phyloP scores from a whole-genome alignment of 2,797 vertebrate genomes.

The Vultur gryphus region DNA sequence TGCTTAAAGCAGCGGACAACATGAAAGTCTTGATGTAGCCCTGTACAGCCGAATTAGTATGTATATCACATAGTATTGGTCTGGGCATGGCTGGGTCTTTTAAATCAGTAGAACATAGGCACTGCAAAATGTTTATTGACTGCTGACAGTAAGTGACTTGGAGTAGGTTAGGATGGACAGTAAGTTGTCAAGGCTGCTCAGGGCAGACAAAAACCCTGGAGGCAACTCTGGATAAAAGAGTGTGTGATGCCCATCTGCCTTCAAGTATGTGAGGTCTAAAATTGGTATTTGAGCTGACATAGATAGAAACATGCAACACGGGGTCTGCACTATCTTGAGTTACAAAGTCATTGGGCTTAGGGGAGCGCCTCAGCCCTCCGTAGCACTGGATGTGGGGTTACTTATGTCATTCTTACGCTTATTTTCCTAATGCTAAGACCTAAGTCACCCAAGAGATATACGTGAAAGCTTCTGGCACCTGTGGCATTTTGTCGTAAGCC shows the following conservation, averaged over 20 bases:
- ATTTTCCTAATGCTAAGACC: not conserved
- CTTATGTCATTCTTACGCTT: not conserved
- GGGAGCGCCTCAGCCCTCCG: not conserved
- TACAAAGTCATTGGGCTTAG: not conserved
- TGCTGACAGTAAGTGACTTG: conserved; percentile 28
- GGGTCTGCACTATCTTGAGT: not conserved
- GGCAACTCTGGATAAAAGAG: not conserved
- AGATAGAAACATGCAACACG: not conserved
- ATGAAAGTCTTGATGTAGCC: not conserved
- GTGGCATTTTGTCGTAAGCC: not conserved
- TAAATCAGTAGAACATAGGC: not conserved
- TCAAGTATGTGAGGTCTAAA: not conserved
- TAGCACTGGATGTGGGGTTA: not conserved
- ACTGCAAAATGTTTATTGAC: conserved; percentile 42
- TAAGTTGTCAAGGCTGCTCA: conserved; percentile 12
- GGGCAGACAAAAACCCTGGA: not conserved
- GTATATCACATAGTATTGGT: not conserved
- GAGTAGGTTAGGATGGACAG: not conserved
- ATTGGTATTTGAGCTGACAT: not conserved
- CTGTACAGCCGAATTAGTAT: not conserved
- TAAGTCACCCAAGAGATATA: not conserved
- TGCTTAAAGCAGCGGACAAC: not conserved
- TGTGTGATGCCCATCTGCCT: not conserved
- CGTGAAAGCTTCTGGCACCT: not conserved
- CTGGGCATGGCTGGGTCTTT: not conserved